Percentiles rank a stretch among this genome's conserved stretches.
These are phyloP conservation scores for Mus caroli DNA, from an alignment of 2,797 vertebrate genomes.

Conservation along the genomic window DNA sequence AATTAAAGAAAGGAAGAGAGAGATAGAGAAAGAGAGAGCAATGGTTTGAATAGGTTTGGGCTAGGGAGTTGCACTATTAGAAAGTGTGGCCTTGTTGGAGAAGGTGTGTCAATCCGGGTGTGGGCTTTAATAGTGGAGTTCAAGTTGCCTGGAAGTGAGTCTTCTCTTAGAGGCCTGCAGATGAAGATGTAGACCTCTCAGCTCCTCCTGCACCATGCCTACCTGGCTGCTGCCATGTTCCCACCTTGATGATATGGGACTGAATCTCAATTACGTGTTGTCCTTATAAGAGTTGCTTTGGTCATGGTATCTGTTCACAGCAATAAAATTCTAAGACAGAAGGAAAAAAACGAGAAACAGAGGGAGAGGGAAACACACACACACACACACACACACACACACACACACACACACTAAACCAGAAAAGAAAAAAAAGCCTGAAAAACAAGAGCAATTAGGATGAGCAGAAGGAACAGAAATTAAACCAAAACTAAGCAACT, in stretches of 20 bases:
- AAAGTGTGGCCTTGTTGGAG: not conserved
- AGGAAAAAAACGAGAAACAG: not conserved
- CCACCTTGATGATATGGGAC: not conserved
- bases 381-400: not conserved
- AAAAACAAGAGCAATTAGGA: not conserved
- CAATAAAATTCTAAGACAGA: not conserved
- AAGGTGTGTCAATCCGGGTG: not conserved
- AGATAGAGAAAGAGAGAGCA: too few species aligned
- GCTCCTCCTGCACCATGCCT: not conserved
- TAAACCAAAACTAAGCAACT: not conserved
- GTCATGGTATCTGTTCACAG: not conserved
- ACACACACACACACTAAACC: not conserved
- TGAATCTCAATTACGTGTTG: not conserved
- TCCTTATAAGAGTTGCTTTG: not conserved
- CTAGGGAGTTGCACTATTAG: not conserved
- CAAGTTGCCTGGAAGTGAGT: not conserved
- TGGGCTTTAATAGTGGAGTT: not conserved
- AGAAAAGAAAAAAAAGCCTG: not conserved
- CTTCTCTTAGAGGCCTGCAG: not conserved
- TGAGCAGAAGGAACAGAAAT: not conserved
- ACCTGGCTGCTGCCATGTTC: not conserved
- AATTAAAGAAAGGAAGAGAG: not conserved
- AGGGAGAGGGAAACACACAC: too few species aligned
- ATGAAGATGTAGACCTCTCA: not conserved
- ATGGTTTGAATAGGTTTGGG: not conserved